Percentiles rank a stretch among this genome's conserved stretches.
Conservation (phyloP, 2,797 vertebrate genomes). For the Heteromormyrus szaboi region DNA sequence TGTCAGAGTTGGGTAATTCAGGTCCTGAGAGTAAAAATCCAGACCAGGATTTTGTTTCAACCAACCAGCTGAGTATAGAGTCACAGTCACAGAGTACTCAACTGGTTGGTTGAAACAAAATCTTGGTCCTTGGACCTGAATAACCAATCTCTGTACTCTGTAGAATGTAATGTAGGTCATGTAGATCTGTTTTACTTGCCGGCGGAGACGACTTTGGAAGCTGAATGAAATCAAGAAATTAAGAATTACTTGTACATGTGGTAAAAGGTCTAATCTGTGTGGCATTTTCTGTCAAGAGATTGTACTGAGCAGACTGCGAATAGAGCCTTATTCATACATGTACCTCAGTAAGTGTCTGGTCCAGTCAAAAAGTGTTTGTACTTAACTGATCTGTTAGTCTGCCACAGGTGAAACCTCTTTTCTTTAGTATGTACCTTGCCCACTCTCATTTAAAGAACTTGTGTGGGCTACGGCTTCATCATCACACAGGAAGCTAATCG, state of each 20-base stretch:
- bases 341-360: not conserved
- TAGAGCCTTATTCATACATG: not conserved
- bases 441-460: not conserved
- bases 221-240: not conserved
- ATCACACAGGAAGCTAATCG: constrained; percentile 70
- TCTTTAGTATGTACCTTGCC: not conserved
- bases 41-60: not conserved
- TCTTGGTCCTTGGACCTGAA: not conserved
- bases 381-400: not conserved
- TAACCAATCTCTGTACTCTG: not conserved
- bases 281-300: not conserved
- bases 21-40: not conserved
- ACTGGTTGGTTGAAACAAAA: not conserved
- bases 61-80: not conserved
- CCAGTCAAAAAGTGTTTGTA: not conserved
- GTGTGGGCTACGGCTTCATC: constrained; percentile 37
- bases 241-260: not conserved
- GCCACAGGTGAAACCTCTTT: not conserved
- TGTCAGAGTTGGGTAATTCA: not conserved
- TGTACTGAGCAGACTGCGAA: not conserved
- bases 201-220: not conserved
- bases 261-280: not conserved
- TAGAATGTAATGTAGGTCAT: not conserved
- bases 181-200: not conserved
- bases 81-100: not conserved